Conservation (phyloP, 1,140 invertebrate genomes). For the Ruditapes philippinarum region DNA sequence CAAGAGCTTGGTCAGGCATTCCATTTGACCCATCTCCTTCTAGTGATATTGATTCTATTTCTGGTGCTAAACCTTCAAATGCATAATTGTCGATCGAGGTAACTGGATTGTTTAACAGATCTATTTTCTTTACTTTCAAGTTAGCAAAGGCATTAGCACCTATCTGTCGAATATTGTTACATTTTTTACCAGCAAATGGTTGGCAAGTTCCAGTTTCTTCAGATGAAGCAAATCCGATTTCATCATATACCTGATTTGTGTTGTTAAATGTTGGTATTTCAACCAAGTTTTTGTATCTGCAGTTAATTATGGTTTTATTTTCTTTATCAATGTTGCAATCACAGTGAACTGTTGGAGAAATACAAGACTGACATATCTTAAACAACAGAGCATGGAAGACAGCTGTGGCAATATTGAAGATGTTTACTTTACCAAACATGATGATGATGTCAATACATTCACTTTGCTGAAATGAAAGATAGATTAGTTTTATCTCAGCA, state of each 20-base stretch:
- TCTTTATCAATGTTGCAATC: not conserved
- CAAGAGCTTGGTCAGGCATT: slow-evolving; percentile 52
- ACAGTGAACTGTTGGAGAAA: not conserved
- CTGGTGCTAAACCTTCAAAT: slow-evolving; percentile 67
- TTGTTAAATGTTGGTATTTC: slow-evolving; percentile 47
- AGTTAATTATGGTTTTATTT: slow-evolving; percentile 35
- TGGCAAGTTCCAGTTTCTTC: not conserved
- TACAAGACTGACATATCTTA: not conserved
- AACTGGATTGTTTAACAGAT: slow-evolving; percentile 70
- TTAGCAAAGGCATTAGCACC: slow-evolving; percentile 74
- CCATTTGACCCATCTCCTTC: slow-evolving; percentile 59
- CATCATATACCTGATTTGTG: not conserved
- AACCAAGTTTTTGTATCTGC: slow-evolving; percentile 35
- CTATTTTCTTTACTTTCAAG: slow-evolving; percentile 73
- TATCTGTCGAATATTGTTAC: slow-evolving; percentile 74
- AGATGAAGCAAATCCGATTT: slow-evolving; percentile 5
- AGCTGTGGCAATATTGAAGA: too few species aligned
- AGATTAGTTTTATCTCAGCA: too few species aligned
- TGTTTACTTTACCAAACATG: too few species aligned
- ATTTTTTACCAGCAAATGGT: not conserved
- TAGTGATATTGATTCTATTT: slow-evolving; percentile 70
- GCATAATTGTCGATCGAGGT: slow-evolving; percentile 36
- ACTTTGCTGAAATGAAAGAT: too few species aligned
- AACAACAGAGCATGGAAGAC: too few species aligned
- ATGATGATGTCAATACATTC: too few species aligned